These are phyloP conservation scores for Scomber scombrus DNA, from an alignment of 2,113 vertebrate species.

Conservation along the genomic window DNA sequence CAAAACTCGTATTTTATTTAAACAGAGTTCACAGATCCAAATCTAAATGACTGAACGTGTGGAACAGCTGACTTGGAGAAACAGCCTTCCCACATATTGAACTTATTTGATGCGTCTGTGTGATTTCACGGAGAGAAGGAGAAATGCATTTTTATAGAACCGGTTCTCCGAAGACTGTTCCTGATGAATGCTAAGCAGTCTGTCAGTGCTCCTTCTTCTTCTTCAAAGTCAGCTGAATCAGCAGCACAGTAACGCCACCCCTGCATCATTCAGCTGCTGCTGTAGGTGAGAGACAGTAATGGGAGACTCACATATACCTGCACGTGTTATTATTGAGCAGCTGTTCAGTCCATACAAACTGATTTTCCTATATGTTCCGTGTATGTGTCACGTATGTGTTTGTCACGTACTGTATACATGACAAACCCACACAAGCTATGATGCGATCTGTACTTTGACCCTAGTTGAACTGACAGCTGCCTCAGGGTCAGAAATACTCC, in stretches of 20 bases:
- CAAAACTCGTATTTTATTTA: not conserved
- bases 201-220: slow-evolving; percentile 13
- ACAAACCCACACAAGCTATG: not conserved
- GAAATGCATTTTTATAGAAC: not conserved
- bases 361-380: slow-evolving; percentile 14
- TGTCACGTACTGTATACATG: slow-evolving; percentile 2
- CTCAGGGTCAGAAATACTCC: not conserved
- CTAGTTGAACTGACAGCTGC: not conserved
- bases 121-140: slow-evolving; percentile 6
- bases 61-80: slow-evolving; percentile 4
- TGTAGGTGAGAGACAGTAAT: not conserved
- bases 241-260: not conserved
- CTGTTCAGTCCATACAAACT: not conserved
- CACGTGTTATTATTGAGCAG: slow-evolving; percentile 19
- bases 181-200: not conserved
- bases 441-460: slow-evolving; percentile 2
- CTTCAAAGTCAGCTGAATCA: slow-evolving; percentile 6
- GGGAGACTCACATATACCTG: slow-evolving; percentile 32
- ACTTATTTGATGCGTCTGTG: not conserved
- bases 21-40: not conserved
- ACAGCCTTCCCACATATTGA: not conserved
- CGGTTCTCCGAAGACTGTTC: slow-evolving; percentile 18
- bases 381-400: no score
- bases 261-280: not conserved
- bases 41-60: no score